Evolutionary conservation across 2,888 invertebrate genomes (phyloP).

Genomic region (Apocheima hispidaria): DNA sequence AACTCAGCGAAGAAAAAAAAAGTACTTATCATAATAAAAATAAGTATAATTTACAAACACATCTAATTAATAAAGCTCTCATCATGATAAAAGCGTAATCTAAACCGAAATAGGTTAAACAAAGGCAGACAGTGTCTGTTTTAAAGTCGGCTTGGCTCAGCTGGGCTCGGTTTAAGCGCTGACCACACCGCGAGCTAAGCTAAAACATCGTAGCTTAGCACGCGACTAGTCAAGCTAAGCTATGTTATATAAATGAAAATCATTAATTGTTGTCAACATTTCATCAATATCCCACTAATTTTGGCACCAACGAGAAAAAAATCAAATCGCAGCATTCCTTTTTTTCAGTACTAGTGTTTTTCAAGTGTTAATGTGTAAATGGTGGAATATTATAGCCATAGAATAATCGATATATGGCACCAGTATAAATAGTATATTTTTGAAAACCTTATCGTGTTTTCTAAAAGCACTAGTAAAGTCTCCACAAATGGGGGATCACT

Average conservation of each 20-base stretch:
- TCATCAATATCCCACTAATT: too few species aligned
- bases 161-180: slow-evolving; percentile 35
- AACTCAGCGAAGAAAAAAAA: background rate
- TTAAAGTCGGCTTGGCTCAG: slow-evolving; percentile 43
- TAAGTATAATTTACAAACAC: slow-evolving; percentile 52
- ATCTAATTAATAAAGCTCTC: slow-evolving; percentile 74
- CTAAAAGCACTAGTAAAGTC: too few species aligned
- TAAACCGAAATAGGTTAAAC: slow-evolving; percentile 84
- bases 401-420: too few species aligned
- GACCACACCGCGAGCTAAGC: slow-evolving; percentile 1
- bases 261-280: too few species aligned
- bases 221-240: background rate
- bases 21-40: slow-evolving; percentile 26
- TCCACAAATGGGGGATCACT: too few species aligned
- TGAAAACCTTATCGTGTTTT: too few species aligned
- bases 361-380: too few species aligned
- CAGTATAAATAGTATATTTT: too few species aligned
- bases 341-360: too few species aligned
- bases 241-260: background rate
- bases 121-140: slow-evolving; percentile 59
- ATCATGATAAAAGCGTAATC: slow-evolving; percentile 78
- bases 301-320: too few species aligned
- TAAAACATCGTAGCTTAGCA: background rate
- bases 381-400: too few species aligned
- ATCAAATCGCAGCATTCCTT: too few species aligned